Percentiles rank a stretch among this genome's conserved stretches.
Evolutionary conservation across 2,797 vertebrate genomes (phyloP).

Genomic region (Pogoniulus pusillus): DNA sequence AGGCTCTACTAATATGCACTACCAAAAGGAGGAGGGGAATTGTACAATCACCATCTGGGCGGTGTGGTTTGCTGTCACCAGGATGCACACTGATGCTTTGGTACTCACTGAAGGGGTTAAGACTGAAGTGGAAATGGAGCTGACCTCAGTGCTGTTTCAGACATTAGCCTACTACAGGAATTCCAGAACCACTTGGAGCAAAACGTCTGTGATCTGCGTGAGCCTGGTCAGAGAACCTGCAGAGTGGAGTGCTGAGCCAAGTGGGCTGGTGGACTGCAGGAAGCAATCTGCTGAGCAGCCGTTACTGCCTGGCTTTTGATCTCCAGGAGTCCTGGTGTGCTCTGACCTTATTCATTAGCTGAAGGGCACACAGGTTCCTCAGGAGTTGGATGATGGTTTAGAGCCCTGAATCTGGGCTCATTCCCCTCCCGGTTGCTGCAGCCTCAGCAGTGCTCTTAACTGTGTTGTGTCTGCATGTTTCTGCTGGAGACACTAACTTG

Average conservation of each 20-base stretch:
- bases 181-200: neutral
- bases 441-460: neutral
- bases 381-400: neutral
- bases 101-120: neutral
- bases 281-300: neutral
- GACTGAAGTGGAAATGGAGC: neutral
- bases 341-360: neutral
- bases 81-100: neutral
- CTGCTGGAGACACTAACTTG: neutral
- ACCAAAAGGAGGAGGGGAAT: neutral
- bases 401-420: neutral
- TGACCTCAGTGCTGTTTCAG: fast-evolving
- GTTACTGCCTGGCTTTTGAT: neutral
- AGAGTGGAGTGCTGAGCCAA: neutral
- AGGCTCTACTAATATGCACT: neutral
- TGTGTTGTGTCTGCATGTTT: neutral
- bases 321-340: neutral
- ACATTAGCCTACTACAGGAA: neutral
- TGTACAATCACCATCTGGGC: neutral
- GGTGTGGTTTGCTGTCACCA: neutral
- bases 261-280: neutral
- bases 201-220: neutral
- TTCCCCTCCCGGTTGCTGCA: neutral
- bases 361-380: neutral
- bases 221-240: neutral